Evolutionary conservation across 2,888 invertebrate species (phyloP).

Genomic region (Bembecia ichneumoniformis): DNA sequence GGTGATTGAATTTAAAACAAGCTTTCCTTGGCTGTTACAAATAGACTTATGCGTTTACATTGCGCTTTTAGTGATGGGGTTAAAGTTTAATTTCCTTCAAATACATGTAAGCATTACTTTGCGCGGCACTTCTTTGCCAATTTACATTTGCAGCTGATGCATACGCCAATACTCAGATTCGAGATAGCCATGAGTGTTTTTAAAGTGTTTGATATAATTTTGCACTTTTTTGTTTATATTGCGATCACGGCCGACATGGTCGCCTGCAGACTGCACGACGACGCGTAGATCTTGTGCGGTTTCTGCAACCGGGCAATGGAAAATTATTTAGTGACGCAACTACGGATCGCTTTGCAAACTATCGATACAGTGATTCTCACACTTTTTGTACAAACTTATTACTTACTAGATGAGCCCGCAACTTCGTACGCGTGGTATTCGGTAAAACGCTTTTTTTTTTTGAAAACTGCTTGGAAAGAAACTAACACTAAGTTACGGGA

Average conservation of each 20-base stretch:
- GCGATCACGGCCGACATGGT: constrained; percentile 22
- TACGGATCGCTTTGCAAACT: no score
- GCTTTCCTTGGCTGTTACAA: background rate
- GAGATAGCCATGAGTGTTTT: background rate
- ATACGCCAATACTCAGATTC: background rate
- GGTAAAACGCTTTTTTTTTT: no score
- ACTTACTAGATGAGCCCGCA: no score
- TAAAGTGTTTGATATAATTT: constrained; percentile 6
- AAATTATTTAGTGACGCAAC: constrained; percentile 41
- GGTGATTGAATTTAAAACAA: background rate
- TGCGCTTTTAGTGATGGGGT: background rate
- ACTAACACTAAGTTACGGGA: no score
- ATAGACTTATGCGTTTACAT: background rate
- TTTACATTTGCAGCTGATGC: background rate
- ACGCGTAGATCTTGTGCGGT: constrained; percentile 53
- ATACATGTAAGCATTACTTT: background rate
- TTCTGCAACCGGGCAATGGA: constrained; percentile 48
- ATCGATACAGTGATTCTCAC: no score
- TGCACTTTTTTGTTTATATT: constrained; percentile 39
- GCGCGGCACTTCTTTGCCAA: background rate
- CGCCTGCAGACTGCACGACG: constrained; percentile 52
- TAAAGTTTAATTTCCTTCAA: background rate
- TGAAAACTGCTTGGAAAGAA: no score
- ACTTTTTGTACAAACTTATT: no score
- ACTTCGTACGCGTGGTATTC: no score